A percentile compares a stretch with the other conserved stretches of the same genome.
These are phyloP conservation scores for Lamprologus tigripictilis DNA, from an alignment of 2,113 vertebrate species.

Conservation along the genomic window DNA sequence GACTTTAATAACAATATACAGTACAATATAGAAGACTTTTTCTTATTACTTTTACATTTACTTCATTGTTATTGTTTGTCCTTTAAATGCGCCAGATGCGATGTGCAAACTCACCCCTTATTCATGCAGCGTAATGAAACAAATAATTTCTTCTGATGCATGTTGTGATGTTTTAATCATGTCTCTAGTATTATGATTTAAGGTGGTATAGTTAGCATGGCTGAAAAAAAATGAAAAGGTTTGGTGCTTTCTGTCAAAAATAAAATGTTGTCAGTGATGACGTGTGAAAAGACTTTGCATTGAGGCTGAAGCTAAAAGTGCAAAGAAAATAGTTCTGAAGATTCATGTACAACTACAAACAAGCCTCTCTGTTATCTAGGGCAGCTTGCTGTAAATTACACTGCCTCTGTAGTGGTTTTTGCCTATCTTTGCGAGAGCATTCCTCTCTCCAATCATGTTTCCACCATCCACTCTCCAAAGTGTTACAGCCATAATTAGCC, in stretches of 20 bases:
- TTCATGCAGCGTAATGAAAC: not conserved
- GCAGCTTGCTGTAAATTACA: constrained; percentile 38
- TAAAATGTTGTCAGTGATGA: not conserved
- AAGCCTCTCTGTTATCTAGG: constrained; percentile 38
- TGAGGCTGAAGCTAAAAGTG: not conserved
- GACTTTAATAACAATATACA: not conserved
- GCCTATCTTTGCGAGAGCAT: constrained; percentile 25
- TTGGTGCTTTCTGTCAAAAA: not conserved
- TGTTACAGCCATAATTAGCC: constrained; percentile 64
- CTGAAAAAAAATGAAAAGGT: not conserved
- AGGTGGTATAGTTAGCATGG: not conserved
- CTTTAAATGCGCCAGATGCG: not conserved
- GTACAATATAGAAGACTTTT: not conserved
- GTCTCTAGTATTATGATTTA: not conserved
- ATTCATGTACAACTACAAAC: not conserved
- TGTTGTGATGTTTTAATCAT: constrained; percentile 18
- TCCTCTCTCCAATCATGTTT: constrained; percentile 45
- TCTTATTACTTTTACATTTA: not conserved
- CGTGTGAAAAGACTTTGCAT: not conserved
- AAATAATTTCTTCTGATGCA: constrained; percentile 1
- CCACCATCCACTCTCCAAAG: constrained; percentile 43
- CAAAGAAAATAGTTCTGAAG: not conserved
- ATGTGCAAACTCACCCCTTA: not conserved
- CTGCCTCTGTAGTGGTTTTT: constrained; percentile 32
- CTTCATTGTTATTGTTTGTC: not conserved